phyloP scores from a whole-genome alignment of 2,888 invertebrate genomes.

The Tetropium fuscum region DNA sequence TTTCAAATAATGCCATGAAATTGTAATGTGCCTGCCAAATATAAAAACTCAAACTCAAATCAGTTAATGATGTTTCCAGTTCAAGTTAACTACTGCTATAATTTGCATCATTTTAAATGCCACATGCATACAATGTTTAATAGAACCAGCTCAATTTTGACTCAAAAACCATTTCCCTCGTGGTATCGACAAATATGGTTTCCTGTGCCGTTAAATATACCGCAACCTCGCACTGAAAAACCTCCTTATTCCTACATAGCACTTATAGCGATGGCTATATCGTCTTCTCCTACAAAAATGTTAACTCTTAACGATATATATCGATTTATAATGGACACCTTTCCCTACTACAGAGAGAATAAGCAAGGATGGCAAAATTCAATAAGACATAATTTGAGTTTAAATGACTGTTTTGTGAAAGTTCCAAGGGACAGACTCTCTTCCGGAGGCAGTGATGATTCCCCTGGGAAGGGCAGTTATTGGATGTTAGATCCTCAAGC shows the following conservation, averaged over 20 bases:
- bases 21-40: too few species aligned
- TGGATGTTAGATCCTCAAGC: slow-evolving; percentile 86
- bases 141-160: slow-evolving; percentile 47
- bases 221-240: slow-evolving; percentile 71
- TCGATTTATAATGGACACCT: slow-evolving; percentile 84
- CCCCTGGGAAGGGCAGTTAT: slow-evolving; percentile 82
- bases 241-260: slow-evolving; percentile 90
- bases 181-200: slow-evolving; percentile 63
- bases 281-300: slow-evolving; percentile 79
- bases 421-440: slow-evolving; percentile 73
- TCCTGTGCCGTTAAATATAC: slow-evolving; percentile 68
- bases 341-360: slow-evolving; percentile 86
- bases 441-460: slow-evolving; percentile 62
- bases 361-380: slow-evolving; percentile 88
- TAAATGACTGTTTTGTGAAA: slow-evolving; percentile 88
- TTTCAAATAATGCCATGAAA: too few species aligned
- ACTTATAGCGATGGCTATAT: slow-evolving; percentile 86
- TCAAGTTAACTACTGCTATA: slow-evolving; percentile 49
- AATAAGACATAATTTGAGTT: slow-evolving; percentile 82
- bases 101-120: slow-evolving; percentile 51
- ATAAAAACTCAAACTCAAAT: too few species aligned
- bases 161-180: slow-evolving; percentile 56
- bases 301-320: slow-evolving; percentile 84
- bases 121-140: slow-evolving; percentile 43
- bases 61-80: slow-evolving; percentile 41